Percentiles rank a stretch among this genome's conserved stretches.
phyloP scores from a whole-genome alignment of 2,888 invertebrate species.

The Ephialtes manifestator region DNA sequence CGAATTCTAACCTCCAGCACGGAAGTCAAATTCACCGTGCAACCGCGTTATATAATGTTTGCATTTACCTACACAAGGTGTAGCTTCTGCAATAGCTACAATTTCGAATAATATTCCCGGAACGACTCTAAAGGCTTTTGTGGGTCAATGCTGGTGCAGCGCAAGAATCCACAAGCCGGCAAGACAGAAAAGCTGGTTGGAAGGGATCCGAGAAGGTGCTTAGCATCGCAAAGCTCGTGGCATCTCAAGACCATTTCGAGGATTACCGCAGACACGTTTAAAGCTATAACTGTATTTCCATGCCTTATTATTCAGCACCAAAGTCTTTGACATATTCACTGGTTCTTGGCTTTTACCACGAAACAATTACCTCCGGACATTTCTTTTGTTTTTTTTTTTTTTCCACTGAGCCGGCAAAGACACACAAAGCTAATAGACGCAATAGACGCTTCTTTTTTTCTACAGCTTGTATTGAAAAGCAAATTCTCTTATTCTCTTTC shows the following conservation, averaged over 20 bases:
- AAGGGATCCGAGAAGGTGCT: constrained; percentile 55
- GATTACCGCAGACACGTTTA: constrained; percentile 72
- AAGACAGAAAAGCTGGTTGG: constrained; percentile 5
- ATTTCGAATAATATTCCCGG: constrained; percentile 48
- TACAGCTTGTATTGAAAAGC: constrained; percentile 16
- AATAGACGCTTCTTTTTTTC: neutral
- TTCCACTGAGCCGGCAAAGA: neutral
- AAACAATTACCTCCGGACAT: constrained; percentile 51
- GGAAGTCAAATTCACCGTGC: constrained; percentile 36
- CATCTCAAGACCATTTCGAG: constrained; percentile 69
- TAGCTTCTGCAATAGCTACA: constrained; percentile 34
- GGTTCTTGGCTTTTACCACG: constrained; percentile 49
- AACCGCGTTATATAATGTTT: constrained; percentile 3
- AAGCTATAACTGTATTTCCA: constrained; percentile 39
- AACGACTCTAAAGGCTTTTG: constrained; percentile 71
- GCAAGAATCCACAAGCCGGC: constrained; percentile 48
- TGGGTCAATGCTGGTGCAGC: constrained; percentile 70
- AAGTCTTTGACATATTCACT: constrained; percentile 53
- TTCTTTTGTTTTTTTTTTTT: no score
- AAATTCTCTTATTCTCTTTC: constrained; percentile 17
- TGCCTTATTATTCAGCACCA: constrained; percentile 32
- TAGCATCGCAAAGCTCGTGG: constrained; percentile 74
- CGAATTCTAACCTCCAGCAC: constrained; percentile 24
- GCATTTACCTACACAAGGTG: neutral
- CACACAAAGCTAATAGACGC: constrained; percentile 26